A percentile compares a stretch with the other conserved stretches of the same genome.
Evolutionary conservation across 2,888 invertebrate species (phyloP).

Genomic region (Blastobasis adustella): DNA sequence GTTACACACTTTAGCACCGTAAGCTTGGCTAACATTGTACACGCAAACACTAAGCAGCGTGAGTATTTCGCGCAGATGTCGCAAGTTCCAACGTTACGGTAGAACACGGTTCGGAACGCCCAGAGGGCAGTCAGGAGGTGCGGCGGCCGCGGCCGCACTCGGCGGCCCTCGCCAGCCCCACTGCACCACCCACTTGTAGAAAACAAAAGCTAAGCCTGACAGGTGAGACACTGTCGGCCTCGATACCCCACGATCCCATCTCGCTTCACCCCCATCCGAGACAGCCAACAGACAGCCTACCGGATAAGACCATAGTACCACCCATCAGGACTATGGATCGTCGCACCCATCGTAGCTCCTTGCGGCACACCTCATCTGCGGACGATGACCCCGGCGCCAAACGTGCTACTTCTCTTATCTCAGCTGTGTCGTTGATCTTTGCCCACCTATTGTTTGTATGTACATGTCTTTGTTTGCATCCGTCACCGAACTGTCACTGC

Average conservation of each 20-base stretch:
- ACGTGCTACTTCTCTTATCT: slow-evolving; percentile 6
- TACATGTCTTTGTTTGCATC: slow-evolving; percentile 13
- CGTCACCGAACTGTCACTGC: slow-evolving; percentile 4
- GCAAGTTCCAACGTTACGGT: slow-evolving; percentile 49
- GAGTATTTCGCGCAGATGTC: slow-evolving; percentile 65
- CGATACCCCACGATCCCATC: slow-evolving; percentile 23
- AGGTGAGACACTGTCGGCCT: slow-evolving; percentile 62
- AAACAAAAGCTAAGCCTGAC: slow-evolving; percentile 82
- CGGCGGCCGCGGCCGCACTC: slow-evolving; percentile 65
- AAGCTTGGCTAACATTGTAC: slow-evolving; percentile 19
- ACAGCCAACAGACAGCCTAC: slow-evolving; percentile 28
- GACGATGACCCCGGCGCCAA: slow-evolving; percentile 3
- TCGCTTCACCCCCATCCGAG: slow-evolving; percentile 25
- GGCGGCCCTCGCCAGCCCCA: slow-evolving; percentile 78
- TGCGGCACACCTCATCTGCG: slow-evolving; percentile 3
- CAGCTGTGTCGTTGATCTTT: slow-evolving; percentile 8
- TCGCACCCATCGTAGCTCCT: slow-evolving; percentile 7
- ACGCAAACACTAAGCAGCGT: slow-evolving; percentile 53
- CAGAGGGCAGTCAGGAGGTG: slow-evolving; percentile 33
- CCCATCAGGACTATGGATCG: slow-evolving; percentile 17
- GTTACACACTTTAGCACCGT: slow-evolving; percentile 2
- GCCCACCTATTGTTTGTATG: slow-evolving; percentile 12
- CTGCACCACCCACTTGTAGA: slow-evolving; percentile 76
- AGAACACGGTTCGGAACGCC: slow-evolving; percentile 43
- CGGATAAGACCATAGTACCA: slow-evolving; percentile 24